A percentile compares a stretch with the other conserved stretches of the same genome.
phyloP scores from a whole-genome alignment of 2,113 vertebrate genomes.

The Campylorhamphus procurvoides region DNA sequence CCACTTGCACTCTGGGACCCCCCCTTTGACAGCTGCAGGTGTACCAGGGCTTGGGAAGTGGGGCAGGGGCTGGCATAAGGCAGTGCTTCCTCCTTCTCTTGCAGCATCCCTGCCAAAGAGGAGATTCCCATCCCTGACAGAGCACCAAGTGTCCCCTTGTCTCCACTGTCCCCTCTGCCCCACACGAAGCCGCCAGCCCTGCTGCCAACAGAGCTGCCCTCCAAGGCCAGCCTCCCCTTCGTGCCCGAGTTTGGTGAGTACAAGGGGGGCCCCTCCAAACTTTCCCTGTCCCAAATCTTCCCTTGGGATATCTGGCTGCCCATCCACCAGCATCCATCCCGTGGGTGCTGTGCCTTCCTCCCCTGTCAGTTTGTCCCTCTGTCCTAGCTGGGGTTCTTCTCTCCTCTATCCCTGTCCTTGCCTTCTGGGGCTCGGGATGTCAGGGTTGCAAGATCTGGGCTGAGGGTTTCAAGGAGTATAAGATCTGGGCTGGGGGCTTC shows the following conservation, averaged over 20 bases:
- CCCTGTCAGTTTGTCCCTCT: not conserved
- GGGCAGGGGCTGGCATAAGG: not conserved
- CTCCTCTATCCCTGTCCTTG: not conserved
- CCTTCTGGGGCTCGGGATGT: not conserved
- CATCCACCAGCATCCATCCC: not conserved
- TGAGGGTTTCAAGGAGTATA: not conserved
- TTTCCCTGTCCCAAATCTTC: not conserved
- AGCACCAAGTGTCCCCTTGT: rapidly evolving
- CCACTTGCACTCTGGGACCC: not conserved
- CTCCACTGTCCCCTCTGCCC: not conserved
- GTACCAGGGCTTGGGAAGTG: not conserved
- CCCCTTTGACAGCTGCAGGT: not conserved
- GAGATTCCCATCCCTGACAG: not conserved
- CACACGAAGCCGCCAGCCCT: not conserved
- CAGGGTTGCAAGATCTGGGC: not conserved
- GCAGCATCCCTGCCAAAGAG: not conserved
- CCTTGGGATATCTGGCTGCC: not conserved
- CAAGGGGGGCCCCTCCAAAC: not conserved
- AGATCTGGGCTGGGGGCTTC: not conserved
- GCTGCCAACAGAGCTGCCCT: not conserved
- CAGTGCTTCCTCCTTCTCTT: not conserved
- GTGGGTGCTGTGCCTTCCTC: not conserved
- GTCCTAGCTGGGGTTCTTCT: not conserved
- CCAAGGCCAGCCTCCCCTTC: not conserved
- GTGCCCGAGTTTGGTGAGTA: conserved; percentile 36